Base-by-base conservation (phyloP, 2,113 vertebrate genomes). In the Takifugu flavidus region DNA sequence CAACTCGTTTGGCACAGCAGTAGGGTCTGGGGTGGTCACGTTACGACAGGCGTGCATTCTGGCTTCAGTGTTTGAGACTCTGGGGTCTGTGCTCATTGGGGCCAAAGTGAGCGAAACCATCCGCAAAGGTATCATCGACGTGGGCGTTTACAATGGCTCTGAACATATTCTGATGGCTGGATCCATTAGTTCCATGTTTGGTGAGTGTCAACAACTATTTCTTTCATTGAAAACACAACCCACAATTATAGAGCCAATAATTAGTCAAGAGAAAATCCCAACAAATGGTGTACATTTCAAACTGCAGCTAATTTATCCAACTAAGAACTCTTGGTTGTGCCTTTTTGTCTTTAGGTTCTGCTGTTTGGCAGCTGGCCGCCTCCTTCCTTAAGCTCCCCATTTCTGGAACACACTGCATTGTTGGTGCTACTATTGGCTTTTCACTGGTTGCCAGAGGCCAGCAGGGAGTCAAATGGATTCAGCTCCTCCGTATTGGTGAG, bases 41-140 rank as follows among this genome's bases (percentile, higher is more conserved):
- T 90, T 98, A 42, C 91, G 91, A 14, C 94, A 95, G 60, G 97
- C 97, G 1, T 99, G 97, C 54, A 55, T 98, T 74, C 75, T 99
- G 44, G 97, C 97, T 27, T 94, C 94, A 2, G 28, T 99, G 69
- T 99, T 98, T 4, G 97, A 98, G 82, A 99, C 96, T 0, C 66
- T 96, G 74, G 97, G 97, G 50, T 98, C 97, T 0, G 95, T 96
- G 26, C 90, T 99, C 0, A 87, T 99, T 39, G 96, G 97, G 6
- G 96, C 95, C 72, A 98, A 94, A 84, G 97, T 99, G 79, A 98
- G 97, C 0, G 94, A 99, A 80, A 99, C 96, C 56, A 98, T 99
- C 80, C 92, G 95, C 0, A 96, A 92, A 56, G 97, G 96, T 20
- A 88, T 99, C 65, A 95, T 98, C 0, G 94, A 98, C 0, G 93